Evolutionary conservation across 2,888 invertebrate species (phyloP), one percentile per base, ranked within the genome.

Genomic region (Hecatera dysodea): DNA sequence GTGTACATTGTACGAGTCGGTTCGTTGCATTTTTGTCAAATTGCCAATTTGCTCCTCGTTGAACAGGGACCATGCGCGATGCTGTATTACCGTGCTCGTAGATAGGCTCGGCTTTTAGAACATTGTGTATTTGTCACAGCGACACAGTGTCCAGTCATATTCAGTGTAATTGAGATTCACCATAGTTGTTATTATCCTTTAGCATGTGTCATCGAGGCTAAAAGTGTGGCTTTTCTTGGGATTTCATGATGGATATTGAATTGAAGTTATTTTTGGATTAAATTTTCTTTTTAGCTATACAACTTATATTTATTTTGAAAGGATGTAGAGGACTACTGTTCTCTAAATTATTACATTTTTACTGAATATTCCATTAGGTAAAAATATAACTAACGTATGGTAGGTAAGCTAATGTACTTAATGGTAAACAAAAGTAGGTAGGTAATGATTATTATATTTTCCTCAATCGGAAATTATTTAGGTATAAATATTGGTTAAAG

Each of bases 21-120:
- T 85, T 85, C 85, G 86, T 83, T 91, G 92, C 91, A 92, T 93
- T 93, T 94, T 94, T 95, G 95, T 89, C 93, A 93, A 87, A 88
- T 86, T 94, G 94, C 94, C 95, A 95, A 93, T 91, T 89, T 86
- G 84, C 87, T 89, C 85, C 84, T 84, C 86, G 89, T 87, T 87
- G 86, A 88, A 88, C 88, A 79, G 83, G 80, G 82, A 69, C 66
- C 68, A 70, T 62, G 69, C 67, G 59, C 50, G 53, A 68, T 39
- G 39, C 46, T 24, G 46, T 53, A 67, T 64, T 64, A 60, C 63
- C 63, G 66, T 61, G 60, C 56, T 77, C 72, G 59, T 65, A 78
- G 69, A 80, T 66, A 72, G 60, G 57, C 42, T 57, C 56, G 33
- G 46, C 63, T 71, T 79, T 65, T 48, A 50, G 48, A 71, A 72